Conservation (phyloP, 2,797 vertebrate species). For the Octomys mimax region DNA sequence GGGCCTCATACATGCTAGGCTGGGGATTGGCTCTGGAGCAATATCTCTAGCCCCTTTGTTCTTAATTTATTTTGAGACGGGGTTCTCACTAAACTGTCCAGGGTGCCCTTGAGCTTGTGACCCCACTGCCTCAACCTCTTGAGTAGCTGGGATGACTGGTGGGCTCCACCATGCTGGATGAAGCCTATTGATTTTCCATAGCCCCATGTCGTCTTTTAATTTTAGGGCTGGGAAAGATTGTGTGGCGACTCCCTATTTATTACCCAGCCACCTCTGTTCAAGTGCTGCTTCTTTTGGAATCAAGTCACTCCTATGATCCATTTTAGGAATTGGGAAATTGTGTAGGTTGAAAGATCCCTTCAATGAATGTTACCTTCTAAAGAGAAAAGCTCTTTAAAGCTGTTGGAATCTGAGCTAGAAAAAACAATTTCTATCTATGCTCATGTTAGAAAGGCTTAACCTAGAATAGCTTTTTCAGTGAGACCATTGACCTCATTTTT, state of each 20-base stretch:
- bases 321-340: slow-evolving; percentile 74
- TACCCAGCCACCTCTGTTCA: slow-evolving; percentile 29
- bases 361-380: slow-evolving; percentile 73
- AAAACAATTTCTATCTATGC: slow-evolving; percentile 76
- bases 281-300: slow-evolving; percentile 61
- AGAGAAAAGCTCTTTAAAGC: slow-evolving; percentile 79
- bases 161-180: neutral
- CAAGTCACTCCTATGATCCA: slow-evolving; percentile 71
- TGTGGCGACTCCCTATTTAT: slow-evolving; percentile 43
- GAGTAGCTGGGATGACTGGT: neutral
- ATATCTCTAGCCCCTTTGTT: neutral
- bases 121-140: neutral
- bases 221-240: slow-evolving; percentile 5
- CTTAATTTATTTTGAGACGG: neutral
- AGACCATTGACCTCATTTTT: slow-evolving; percentile 83
- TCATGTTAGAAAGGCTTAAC: slow-evolving; percentile 78
- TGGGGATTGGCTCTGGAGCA: neutral
- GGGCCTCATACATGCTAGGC: neutral
- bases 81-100: neutral
- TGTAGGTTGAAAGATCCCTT: slow-evolving; percentile 71
- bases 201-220: neutral
- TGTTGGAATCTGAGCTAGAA: slow-evolving; percentile 76
- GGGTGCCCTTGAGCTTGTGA: neutral
- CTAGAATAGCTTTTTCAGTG: slow-evolving; percentile 81
- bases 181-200: neutral